Base-by-base conservation (phyloP, 2,113 vertebrate species). In the Choloepus hoffmanni region DNA sequence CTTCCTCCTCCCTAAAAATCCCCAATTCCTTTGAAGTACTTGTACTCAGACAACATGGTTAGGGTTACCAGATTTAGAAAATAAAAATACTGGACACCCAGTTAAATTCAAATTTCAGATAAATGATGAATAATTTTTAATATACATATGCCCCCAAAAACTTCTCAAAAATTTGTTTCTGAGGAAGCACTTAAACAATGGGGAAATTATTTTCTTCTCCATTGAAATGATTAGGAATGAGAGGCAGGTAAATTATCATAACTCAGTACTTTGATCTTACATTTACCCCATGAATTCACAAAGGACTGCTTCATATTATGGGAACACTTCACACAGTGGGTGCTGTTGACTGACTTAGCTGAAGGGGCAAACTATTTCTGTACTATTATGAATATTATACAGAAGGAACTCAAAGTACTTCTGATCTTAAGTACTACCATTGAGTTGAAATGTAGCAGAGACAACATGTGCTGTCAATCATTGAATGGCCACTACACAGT, bases 291-390 rank as follows among this genome's bases (percentile, higher is more conserved):
- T 19, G 23, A 87, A 30, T 89, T 91, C 40, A 67, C 48, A 89
- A 87, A 94, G 36, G 50, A 1, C 45, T 43, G 10, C 30, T 92
- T 94, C 21, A 0, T 68, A 15, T 13, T 14, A 5, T 0, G 11
- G n/a, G 50, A 70, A 88, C 40, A 84, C 48, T 40, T 95, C 72
- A 45, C 70, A 78, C 43, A 50, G 19, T 81, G 33, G 21, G 48
- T 68, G 73, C 55, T 83, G n/a, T 72, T 88, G 63, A 92, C 19
- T 60, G 55, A 78, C 89, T 91, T 78, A 72, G 65, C 40, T 81
- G 60, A 82, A 89, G 68, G 68, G 36, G 85, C 96, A 65, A 95
- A 86, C 63, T 95, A 73, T 95, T 97, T 95, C 84, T 81, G 62
- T 62, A 55, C 81, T 77, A 70, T 90, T 85, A 62, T 9, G 62